Conservation (phyloP, 2,113 vertebrate species). For the Illadopsis cleaveri region DNA sequence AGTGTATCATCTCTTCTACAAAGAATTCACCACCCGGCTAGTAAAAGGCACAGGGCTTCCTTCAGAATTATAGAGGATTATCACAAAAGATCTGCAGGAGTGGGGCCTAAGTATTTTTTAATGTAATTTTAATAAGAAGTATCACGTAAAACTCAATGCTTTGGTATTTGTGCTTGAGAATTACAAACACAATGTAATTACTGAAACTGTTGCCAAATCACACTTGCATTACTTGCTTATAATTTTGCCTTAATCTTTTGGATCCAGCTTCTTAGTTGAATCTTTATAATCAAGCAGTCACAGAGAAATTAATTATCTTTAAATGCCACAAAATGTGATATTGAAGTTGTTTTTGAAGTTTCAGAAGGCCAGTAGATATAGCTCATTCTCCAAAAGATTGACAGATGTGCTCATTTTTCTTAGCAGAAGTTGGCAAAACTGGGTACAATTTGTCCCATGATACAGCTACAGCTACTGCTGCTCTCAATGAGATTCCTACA, state of each 20-base stretch:
- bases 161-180: background rate
- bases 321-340: slow-evolving; percentile 21
- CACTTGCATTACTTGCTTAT: background rate
- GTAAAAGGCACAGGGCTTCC: background rate
- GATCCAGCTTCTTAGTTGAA: background rate
- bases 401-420: background rate
- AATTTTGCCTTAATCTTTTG: slow-evolving; percentile 47
- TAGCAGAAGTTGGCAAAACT: background rate
- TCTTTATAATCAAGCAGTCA: slow-evolving; percentile 52
- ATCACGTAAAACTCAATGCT: background rate
- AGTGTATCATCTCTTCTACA: background rate
- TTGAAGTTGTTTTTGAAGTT: background rate
- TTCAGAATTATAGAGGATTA: background rate
- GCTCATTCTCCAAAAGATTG: background rate
- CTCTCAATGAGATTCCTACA: background rate
- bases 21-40: background rate
- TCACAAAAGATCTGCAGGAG: background rate
- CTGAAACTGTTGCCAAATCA: slow-evolving; percentile 48
- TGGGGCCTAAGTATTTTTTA: background rate
- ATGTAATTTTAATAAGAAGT: background rate
- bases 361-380: background rate
- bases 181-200: slow-evolving; percentile 5
- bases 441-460: background rate
- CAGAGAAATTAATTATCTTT: slow-evolving; percentile 64
- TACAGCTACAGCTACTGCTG: background rate